A percentile compares a stretch with the other conserved stretches of the same genome.
Conservation (phyloP, 2,888 invertebrate genomes). For the Isotomurus palustris region DNA sequence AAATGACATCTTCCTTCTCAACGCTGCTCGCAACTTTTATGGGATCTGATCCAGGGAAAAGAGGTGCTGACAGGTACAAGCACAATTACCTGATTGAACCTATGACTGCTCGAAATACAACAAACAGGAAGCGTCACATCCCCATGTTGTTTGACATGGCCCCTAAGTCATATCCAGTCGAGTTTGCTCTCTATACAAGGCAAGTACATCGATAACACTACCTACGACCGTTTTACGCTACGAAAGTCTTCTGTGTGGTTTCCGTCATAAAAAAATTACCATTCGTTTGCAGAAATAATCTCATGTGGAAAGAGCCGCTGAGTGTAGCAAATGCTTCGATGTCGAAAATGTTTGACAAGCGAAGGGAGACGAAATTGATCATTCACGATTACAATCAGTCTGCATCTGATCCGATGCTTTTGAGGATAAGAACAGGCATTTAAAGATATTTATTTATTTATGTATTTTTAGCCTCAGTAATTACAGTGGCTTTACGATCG, state of each 20-base stretch:
- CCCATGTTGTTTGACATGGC: constrained; percentile 27
- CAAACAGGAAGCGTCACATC: constrained; percentile 14
- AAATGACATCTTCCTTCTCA: too few species aligned
- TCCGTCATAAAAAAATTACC: not conserved
- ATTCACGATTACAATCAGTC: constrained; percentile 42
- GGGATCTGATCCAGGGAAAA: not conserved
- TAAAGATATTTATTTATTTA: not conserved
- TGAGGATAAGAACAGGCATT: constrained; percentile 25
- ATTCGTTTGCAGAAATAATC: constrained; percentile 23
- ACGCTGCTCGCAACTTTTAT: not conserved
- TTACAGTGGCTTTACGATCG: too few species aligned
- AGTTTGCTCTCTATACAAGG: constrained; percentile 26
- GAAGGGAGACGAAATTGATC: constrained; percentile 33
- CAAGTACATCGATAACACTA: constrained; percentile 8
- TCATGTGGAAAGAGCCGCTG: constrained; percentile 10
- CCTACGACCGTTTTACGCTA: not conserved
- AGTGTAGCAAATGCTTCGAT: constrained; percentile 19
- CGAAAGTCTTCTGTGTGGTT: not conserved
- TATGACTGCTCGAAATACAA: constrained; percentile 10
- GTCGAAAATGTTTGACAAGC: constrained; percentile 20
- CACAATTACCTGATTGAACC: constrained; percentile 23
- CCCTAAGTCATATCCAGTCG: constrained; percentile 23
- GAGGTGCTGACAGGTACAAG: constrained; percentile 14
- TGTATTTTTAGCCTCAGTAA: not conserved
- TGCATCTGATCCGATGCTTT: constrained; percentile 13